phyloP scores from a whole-genome alignment of 2,888 invertebrate species.

The Cosmorhoe ocellata region DNA sequence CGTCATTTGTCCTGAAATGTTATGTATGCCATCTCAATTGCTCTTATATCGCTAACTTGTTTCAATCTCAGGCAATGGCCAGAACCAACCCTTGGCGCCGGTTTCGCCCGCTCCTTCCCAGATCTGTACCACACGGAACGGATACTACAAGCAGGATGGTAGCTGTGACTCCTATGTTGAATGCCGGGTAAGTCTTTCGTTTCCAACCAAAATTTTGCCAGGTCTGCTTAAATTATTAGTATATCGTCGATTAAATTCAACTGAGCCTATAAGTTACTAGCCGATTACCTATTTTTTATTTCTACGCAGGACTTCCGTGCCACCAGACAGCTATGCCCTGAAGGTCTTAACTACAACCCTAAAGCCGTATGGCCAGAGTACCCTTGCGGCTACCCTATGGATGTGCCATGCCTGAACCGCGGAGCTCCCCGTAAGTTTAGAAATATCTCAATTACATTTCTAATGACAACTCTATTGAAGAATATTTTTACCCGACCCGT shows the following conservation, averaged over 20 bases:
- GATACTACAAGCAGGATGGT: constrained; percentile 82
- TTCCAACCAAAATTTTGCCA: no score
- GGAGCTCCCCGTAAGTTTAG: constrained; percentile 80
- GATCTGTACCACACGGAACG: constrained; percentile 75
- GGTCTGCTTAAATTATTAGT: no score
- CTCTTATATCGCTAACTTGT: no score
- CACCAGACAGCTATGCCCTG: constrained; percentile 87
- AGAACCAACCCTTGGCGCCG: background rate
- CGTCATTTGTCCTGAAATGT: no score
- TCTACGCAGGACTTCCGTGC: constrained; percentile 79
- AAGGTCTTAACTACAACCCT: constrained; percentile 89
- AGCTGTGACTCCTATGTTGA: constrained; percentile 88
- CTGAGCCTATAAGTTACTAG: no score
- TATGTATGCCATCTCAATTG: no score
- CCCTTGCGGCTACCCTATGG: constrained; percentile 91
- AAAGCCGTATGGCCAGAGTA: constrained; percentile 84
- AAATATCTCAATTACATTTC: no score
- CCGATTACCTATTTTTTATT: background rate
- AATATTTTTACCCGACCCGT: no score
- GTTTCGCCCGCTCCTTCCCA: background rate
- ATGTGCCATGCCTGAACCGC: constrained; percentile 87
- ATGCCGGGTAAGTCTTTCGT: constrained; percentile 70
- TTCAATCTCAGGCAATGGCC: constrained; percentile 9
- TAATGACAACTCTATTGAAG: no score
- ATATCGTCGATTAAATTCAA: no score